Evolutionary conservation across 2,113 vertebrate genomes (phyloP).

Genomic region (rat (Rattus norvegicus)): DNA sequence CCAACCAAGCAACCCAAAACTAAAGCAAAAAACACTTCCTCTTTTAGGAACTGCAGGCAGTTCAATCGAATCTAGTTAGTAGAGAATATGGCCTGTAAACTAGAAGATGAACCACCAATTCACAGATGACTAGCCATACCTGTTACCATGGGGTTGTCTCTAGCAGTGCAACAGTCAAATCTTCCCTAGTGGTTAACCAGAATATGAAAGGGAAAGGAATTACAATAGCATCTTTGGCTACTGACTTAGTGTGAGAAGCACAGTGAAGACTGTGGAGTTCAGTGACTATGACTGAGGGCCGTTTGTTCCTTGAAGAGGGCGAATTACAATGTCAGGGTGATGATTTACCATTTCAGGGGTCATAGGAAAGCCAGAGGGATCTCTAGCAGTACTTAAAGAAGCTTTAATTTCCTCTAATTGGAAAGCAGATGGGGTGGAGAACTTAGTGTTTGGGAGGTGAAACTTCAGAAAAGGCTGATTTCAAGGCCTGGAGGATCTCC

Average conservation of each 20-base stretch:
- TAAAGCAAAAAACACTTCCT: neutral
- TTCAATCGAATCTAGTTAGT: neutral
- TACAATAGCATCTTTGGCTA: neutral
- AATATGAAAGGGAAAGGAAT: neutral
- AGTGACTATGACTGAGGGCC: neutral
- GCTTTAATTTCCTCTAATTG: neutral
- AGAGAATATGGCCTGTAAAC: neutral
- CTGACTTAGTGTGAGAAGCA: neutral
- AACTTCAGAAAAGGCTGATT: neutral
- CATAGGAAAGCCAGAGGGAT: neutral
- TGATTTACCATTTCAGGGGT: neutral
- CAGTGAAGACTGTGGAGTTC: neutral
- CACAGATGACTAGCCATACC: neutral
- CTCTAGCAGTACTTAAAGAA: neutral
- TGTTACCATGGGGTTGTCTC: neutral
- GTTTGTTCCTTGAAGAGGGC: neutral
- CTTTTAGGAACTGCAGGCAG: neutral
- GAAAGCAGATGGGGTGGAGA: neutral
- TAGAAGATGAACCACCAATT: neutral
- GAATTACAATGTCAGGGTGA: neutral
- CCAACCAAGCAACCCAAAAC: too few species aligned
- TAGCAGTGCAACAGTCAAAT: neutral
- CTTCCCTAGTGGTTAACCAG: neutral
- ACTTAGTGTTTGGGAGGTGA: neutral
- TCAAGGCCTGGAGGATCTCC: neutral